These are phyloP conservation scores for Paramisgurnus dabryanus DNA, from an alignment of 2,113 vertebrate species.

Conservation along the genomic window DNA sequence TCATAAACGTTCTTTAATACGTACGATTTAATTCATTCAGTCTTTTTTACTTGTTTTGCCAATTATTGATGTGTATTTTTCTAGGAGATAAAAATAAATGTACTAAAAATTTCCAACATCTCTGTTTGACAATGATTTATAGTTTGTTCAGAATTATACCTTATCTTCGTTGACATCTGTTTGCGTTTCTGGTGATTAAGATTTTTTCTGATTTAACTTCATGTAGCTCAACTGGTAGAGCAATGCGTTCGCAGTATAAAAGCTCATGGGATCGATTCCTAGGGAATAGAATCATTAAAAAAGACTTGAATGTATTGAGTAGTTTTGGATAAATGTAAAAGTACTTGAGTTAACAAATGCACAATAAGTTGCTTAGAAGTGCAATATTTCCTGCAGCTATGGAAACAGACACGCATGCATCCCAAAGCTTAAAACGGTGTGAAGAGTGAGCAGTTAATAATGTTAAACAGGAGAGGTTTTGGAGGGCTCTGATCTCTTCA, in stretches of 20 bases:
- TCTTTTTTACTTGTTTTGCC: too few species aligned
- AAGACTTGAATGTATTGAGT: too few species aligned
- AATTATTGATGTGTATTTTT: too few species aligned
- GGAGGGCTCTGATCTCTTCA: conserved; percentile 38
- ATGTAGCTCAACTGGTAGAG: too few species aligned
- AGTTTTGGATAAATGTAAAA: too few species aligned
- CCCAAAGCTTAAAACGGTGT: conserved; percentile 26
- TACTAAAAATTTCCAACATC: not conserved
- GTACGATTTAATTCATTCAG: too few species aligned
- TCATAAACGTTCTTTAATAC: too few species aligned
- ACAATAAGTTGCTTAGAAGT: conserved; percentile 42
- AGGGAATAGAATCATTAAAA: too few species aligned
- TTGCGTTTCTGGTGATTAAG: conserved; percentile 20
- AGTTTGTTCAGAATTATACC: not conserved
- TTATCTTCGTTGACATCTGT: not conserved
- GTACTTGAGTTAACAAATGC: conserved; percentile 44
- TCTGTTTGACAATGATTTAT: not conserved
- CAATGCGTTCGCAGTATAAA: too few species aligned
- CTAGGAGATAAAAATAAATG: too few species aligned
- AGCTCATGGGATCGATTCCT: too few species aligned
- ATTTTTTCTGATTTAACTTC: conserved; percentile 10
- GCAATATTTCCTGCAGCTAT: conserved; percentile 9
- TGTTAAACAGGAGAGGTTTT: conserved; percentile 35
- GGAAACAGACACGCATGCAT: conserved; percentile 13
- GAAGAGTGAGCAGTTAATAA: conserved; percentile 53